Percentiles rank a stretch among this genome's conserved stretches.
Evolutionary conservation across 1,140 invertebrate genomes (phyloP).

Genomic region (Neodiprion fabricii): DNA sequence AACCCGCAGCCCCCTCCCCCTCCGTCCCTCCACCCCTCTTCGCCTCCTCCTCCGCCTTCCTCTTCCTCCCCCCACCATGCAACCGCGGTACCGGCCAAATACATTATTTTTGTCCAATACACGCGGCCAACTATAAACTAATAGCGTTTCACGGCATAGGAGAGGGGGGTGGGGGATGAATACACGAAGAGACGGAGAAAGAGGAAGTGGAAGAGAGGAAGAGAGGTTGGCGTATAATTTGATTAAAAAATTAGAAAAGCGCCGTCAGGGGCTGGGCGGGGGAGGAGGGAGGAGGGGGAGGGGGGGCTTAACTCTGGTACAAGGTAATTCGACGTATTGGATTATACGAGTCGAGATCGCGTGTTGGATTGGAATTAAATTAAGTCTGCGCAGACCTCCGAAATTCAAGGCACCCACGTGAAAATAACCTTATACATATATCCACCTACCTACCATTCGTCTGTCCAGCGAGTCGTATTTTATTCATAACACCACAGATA

Average conservation of each 20-base stretch:
- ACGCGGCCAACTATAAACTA: no score
- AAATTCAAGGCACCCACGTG: not conserved
- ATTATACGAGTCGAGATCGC: not conserved
- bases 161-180: no score
- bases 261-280: not conserved
- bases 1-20: constrained; percentile 15
- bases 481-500: no score
- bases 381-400: no score
- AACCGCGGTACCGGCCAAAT: not conserved
- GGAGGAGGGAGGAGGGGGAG: constrained; percentile 23
- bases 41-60: not conserved
- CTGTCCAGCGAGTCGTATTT: no score
- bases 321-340: not conserved
- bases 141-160: no score
- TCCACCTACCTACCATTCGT: no score
- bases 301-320: constrained; percentile 21
- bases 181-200: constrained; percentile 16
- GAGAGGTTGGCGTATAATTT: constrained; percentile 36
- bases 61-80: not conserved
- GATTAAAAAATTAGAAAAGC: constrained; percentile 8
- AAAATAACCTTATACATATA: not conserved
- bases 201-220: constrained; percentile 9
- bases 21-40: not conserved
- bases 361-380: constrained; percentile 4
- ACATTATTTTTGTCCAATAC: not conserved